Percentiles rank a stretch among this genome's conserved stretches.
phyloP scores from a whole-genome alignment of 2,113 vertebrate species.

The Cariama cristata region DNA sequence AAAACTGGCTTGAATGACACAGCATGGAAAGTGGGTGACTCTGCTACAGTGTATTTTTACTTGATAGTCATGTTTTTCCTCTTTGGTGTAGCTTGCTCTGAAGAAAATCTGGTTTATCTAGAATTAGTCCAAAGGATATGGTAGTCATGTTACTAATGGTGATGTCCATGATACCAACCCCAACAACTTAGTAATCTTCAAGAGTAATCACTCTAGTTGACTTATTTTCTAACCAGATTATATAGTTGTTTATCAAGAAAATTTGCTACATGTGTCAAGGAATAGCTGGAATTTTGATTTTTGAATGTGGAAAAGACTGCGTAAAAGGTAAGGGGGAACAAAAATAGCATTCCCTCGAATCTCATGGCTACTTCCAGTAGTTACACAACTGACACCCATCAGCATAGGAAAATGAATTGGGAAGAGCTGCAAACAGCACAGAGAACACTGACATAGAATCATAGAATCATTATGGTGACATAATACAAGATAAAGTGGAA shows the following conservation, averaged over 20 bases:
- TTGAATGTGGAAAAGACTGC: background rate
- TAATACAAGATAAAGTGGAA: background rate
- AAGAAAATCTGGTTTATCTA: background rate
- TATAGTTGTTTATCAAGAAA: background rate
- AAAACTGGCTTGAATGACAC: background rate
- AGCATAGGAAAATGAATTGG: background rate
- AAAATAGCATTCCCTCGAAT: background rate
- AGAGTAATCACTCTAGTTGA: background rate
- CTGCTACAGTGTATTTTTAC: background rate
- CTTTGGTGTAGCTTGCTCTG: background rate
- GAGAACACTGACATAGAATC: background rate
- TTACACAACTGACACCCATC: background rate
- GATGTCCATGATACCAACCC: background rate
- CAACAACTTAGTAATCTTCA: background rate
- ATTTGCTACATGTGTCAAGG: background rate
- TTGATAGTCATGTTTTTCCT: background rate
- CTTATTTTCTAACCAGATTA: background rate
- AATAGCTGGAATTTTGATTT: background rate
- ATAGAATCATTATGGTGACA: too few relatives aligned
- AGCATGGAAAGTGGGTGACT: background rate
- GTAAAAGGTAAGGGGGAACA: background rate
- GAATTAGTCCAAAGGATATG: background rate
- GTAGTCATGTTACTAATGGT: background rate
- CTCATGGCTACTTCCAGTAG: background rate
- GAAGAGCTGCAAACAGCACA: background rate